Conservation (phyloP, 2,113 vertebrate genomes). For the Ornithorhynchus anatinus region DNA sequence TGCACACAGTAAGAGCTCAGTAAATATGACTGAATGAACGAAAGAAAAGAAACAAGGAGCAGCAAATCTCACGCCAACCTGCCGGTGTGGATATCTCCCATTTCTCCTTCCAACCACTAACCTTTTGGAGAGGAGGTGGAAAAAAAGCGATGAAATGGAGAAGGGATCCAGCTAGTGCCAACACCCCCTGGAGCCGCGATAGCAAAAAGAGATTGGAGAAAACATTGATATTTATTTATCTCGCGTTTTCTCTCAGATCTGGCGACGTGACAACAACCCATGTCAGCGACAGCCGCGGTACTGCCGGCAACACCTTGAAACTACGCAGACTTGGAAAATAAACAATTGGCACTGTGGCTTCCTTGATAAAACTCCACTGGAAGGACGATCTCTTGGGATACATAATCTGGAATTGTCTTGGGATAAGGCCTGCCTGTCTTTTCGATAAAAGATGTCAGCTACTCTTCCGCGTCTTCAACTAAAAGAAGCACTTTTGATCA, state of each 20-base stretch:
- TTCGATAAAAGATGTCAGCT: slow-evolving; percentile 84
- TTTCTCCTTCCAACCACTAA: not conserved
- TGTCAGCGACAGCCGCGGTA: slow-evolving; percentile 76
- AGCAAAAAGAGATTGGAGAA: slow-evolving; percentile 66
- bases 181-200: slow-evolving; percentile 54
- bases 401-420: slow-evolving; percentile 80
- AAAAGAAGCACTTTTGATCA: slow-evolving; percentile 82
- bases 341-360: slow-evolving; percentile 73
- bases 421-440: slow-evolving; percentile 81
- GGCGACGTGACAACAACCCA: slow-evolving; percentile 77
- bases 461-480: slow-evolving; percentile 74
- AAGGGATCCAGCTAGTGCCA: slow-evolving; percentile 42
- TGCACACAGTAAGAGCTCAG: no score
- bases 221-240: slow-evolving; percentile 69
- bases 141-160: slow-evolving; percentile 35
- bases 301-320: slow-evolving; percentile 84
- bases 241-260: slow-evolving; percentile 75
- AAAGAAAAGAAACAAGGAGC: not conserved
- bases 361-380: slow-evolving; percentile 76
- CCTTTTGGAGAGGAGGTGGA: slow-evolving; percentile 38
- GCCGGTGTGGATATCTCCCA: not conserved
- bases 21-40: no score
- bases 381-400: slow-evolving; percentile 81
- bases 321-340: slow-evolving; percentile 66
- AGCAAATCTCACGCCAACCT: slow-evolving; percentile 1